Percentiles rank a stretch among this genome's conserved stretches.
These are phyloP conservation scores for Netelia melanura DNA, from an alignment of 2,888 invertebrate species.

Conservation along the genomic window DNA sequence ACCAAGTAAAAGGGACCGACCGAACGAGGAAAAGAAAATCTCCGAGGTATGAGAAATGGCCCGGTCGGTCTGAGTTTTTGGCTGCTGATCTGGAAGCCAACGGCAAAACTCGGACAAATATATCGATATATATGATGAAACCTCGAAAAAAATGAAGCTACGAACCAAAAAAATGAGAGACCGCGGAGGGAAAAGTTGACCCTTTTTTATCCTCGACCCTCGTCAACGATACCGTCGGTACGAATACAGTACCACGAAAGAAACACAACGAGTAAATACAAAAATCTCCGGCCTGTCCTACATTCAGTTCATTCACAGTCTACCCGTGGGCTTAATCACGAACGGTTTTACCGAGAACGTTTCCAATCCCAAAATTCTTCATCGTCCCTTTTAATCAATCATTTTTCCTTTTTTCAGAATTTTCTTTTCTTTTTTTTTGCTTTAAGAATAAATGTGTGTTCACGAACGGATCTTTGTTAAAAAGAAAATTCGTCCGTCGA, in stretches of 20 bases:
- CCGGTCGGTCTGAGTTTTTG: background rate
- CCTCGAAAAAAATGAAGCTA: background rate
- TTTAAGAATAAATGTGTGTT: no score
- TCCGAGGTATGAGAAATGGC: no score
- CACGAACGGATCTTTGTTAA: no score
- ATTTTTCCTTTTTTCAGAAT: background rate
- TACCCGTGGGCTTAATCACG: background rate
- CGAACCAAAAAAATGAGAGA: background rate
- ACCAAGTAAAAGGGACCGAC: background rate
- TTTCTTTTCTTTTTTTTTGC: no score
- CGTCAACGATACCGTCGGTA: slow-evolving; percentile 40
- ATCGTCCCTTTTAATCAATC: background rate
- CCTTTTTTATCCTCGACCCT: slow-evolving; percentile 17
- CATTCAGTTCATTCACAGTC: background rate
- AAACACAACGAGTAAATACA: slow-evolving; percentile 3
- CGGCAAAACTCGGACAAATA: background rate
- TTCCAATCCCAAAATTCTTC: background rate
- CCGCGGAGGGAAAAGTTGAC: background rate
- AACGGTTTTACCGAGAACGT: background rate
- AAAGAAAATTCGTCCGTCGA: no score
- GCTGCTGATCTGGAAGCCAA: slow-evolving; percentile 13
- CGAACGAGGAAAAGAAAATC: background rate
- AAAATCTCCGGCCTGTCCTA: background rate
- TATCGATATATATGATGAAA: background rate
- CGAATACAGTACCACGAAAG: slow-evolving; percentile 4